Conservation (phyloP, 2,888 invertebrate genomes). For the Chrysina gloriosa region DNA sequence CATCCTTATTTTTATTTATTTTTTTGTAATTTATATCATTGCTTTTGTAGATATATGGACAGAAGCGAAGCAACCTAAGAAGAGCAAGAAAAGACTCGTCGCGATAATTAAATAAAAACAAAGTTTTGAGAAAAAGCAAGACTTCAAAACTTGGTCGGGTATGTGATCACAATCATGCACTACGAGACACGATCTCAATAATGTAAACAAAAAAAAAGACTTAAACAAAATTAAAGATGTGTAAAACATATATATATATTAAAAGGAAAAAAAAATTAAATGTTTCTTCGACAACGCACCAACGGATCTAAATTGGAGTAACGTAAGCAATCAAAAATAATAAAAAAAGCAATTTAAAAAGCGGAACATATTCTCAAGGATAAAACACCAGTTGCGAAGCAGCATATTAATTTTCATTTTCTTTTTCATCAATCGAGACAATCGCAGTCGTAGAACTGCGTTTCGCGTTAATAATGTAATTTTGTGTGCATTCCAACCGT, state of each 20-base stretch:
- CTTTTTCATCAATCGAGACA: no score
- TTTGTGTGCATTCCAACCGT: slow-evolving; percentile 43
- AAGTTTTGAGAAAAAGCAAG: slow-evolving; percentile 34
- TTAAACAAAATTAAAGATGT: slow-evolving; percentile 47
- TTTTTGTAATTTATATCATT: no score
- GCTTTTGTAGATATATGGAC: slow-evolving; percentile 77
- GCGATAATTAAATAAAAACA: no score
- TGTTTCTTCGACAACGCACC: slow-evolving; percentile 14
- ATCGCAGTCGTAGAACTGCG: slow-evolving; percentile 5
- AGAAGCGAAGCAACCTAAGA: slow-evolving; percentile 79
- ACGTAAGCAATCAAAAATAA: slow-evolving; percentile 19
- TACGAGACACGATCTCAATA: slow-evolving; percentile 60
- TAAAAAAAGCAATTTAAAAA: no score
- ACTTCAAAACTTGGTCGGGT: slow-evolving; percentile 51
- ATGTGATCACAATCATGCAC: slow-evolving; percentile 58
- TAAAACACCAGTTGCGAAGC: slow-evolving; percentile 28
- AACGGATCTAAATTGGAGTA: not conserved
- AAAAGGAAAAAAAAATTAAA: slow-evolving; percentile 7
- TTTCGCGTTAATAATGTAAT: no score
- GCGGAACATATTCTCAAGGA: slow-evolving; percentile 19
- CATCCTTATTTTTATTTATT: slow-evolving; percentile 25
- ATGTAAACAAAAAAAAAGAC: slow-evolving; percentile 57
- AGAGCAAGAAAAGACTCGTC: slow-evolving; percentile 84
- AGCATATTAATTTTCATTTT: slow-evolving; percentile 21
- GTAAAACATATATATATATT: slow-evolving; percentile 26